These are phyloP conservation scores for Eciton burchellii DNA, from an alignment of 1,140 invertebrate genomes.

Conservation along the genomic window DNA sequence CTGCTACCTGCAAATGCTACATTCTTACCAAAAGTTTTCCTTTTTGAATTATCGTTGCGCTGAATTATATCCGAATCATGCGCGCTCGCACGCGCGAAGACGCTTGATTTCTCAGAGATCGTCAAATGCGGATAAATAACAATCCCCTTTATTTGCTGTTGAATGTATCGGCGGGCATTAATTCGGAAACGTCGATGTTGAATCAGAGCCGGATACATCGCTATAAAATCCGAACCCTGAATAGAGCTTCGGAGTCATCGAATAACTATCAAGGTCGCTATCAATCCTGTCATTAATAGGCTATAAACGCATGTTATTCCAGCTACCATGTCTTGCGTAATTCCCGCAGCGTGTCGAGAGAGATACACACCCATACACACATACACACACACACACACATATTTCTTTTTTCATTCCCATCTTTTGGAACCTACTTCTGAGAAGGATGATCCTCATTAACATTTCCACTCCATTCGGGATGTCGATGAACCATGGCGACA, in stretches of 20 bases:
- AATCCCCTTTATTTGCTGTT: conserved; percentile 34
- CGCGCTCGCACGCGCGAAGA: too few relatives aligned
- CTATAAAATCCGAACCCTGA: conserved; percentile 38
- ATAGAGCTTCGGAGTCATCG: conserved; percentile 10
- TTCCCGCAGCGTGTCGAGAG: conserved; percentile 17
- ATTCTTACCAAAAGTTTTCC: neutral
- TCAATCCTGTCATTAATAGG: neutral
- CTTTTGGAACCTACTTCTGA: neutral
- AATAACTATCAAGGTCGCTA: conserved; percentile 15
- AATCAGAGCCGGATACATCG: neutral
- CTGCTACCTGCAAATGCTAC: neutral
- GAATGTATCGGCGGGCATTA: neutral
- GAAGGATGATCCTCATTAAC: conserved; percentile 28
- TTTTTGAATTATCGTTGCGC: neutral
- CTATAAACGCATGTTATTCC: conserved; percentile 2
- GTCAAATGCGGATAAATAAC: too few relatives aligned
- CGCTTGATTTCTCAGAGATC: too few relatives aligned
- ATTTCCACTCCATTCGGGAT: conserved; percentile 20
- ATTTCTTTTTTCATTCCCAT: conserved; percentile 13
- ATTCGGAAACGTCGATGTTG: neutral
- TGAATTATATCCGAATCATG: too few relatives aligned
- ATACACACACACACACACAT: too few relatives aligned
- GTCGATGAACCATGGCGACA: conserved; percentile 34
- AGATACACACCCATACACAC: too few relatives aligned
- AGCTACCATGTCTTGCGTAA: conserved; percentile 14